phyloP scores from a whole-genome alignment of 2,113 vertebrate genomes.

The Gorsachius goisagi region DNA sequence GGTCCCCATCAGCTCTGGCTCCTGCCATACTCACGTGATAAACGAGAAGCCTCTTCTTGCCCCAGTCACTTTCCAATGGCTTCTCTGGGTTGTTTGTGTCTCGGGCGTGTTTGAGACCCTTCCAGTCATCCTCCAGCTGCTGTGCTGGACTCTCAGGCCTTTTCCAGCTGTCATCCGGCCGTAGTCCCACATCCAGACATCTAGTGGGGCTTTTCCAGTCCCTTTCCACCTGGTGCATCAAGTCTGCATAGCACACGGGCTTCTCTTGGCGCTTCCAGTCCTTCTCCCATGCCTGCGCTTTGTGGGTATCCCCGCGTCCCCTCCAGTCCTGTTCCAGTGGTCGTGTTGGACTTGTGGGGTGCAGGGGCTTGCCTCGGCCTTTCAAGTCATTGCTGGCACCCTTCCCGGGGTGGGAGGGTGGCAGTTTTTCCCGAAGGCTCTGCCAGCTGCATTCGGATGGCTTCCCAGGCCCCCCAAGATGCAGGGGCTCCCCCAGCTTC shows the following conservation, averaged over 20 bases:
- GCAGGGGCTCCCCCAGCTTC: not conserved
- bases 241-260: not conserved
- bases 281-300: constrained; percentile 6
- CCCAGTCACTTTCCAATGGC: constrained; percentile 14
- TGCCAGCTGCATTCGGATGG: not conserved
- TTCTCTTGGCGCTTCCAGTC: constrained; percentile 24
- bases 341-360: not conserved
- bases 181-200: not conserved
- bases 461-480: not conserved
- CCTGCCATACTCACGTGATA: constrained; percentile 40
- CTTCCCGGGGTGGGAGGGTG: not conserved
- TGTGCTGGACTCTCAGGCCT: constrained; percentile 23
- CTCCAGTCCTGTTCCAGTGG: not conserved
- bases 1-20: not conserved
- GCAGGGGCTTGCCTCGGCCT: constrained; percentile 44
- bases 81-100: constrained; percentile 25
- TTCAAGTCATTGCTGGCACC: not conserved
- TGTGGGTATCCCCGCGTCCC: not conserved
- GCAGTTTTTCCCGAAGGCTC: constrained; percentile 16
- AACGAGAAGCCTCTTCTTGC: not conserved
- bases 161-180: not conserved
- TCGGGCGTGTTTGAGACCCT: not conserved
- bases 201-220: not conserved
- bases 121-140: not conserved
- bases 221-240: constrained; percentile 19